phyloP scores from a whole-genome alignment of 2,888 invertebrate species.

The Tolmerus cingulatus region DNA sequence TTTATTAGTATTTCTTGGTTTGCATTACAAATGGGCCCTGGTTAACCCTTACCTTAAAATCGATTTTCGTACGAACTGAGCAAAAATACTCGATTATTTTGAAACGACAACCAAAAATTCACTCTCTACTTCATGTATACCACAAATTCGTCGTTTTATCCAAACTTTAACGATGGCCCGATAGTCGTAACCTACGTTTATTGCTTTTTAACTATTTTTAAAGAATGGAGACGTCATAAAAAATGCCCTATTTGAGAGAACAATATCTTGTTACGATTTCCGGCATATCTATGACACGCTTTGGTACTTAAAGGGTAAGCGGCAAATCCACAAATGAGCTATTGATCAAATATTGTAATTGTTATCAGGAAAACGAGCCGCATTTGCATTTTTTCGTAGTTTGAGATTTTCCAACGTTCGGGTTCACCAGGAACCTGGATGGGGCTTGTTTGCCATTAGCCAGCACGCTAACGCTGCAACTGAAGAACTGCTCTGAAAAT shows the following conservation, averaged over 20 bases:
- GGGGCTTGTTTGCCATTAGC: not conserved
- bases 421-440: not conserved
- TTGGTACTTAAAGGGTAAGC: not conserved
- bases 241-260: not conserved
- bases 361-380: not conserved
- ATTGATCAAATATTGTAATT: not conserved
- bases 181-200: not conserved
- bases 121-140: not conserved
- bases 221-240: not conserved
- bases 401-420: not conserved
- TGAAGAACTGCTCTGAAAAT: not conserved
- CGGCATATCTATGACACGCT: not conserved
- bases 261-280: not conserved
- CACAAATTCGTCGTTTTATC: not conserved
- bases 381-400: not conserved
- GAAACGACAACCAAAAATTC: not conserved
- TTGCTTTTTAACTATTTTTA: not conserved
- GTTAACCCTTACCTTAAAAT: not conserved
- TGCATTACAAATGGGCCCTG: not conserved
- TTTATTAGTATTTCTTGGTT: not conserved
- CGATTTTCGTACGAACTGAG: not conserved
- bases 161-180: not conserved
- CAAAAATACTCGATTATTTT: not conserved
- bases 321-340: not conserved
- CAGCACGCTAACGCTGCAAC: not conserved